Percentiles rank a stretch among this genome's conserved stretches.
These are phyloP conservation scores for Equus przewalskii DNA, from an alignment of 2,113 vertebrate genomes.

Conservation along the genomic window DNA sequence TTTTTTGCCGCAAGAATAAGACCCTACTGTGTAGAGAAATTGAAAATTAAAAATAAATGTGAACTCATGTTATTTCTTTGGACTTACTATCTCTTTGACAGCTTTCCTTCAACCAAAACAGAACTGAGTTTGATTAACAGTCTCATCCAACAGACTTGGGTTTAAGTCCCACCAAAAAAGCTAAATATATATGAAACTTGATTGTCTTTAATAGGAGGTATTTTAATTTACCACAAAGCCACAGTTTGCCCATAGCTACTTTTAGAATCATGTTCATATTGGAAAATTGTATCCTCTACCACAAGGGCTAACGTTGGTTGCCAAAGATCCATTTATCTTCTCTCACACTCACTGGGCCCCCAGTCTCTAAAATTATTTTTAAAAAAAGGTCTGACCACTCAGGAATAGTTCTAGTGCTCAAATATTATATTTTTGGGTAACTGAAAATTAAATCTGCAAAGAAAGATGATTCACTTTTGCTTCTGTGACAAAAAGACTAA, in stretches of 20 bases:
- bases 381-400: slow-evolving; percentile 35
- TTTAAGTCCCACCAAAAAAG: not conserved
- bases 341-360: not conserved
- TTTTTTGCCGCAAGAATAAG: slow-evolving; percentile 53
- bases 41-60: slow-evolving; percentile 79
- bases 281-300: slow-evolving; percentile 42
- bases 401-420: slow-evolving; percentile 52
- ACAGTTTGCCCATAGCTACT: slow-evolving; percentile 61
- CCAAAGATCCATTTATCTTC: slow-evolving; percentile 56
- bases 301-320: slow-evolving; percentile 49
- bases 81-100: slow-evolving; percentile 67
- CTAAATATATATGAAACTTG: slow-evolving; percentile 62
- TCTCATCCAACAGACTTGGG: not conserved
- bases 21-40: slow-evolving; percentile 68
- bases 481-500: slow-evolving; percentile 48
- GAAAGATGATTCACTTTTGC: slow-evolving; percentile 39
- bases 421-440: slow-evolving; percentile 37
- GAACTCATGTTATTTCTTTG: slow-evolving; percentile 64
- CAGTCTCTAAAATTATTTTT: slow-evolving; percentile 58
- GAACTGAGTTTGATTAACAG: slow-evolving; percentile 47
- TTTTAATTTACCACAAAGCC: slow-evolving; percentile 66
- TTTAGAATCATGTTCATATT: slow-evolving; percentile 66
- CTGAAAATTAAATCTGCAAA: not conserved
- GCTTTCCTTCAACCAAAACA: slow-evolving; percentile 53
- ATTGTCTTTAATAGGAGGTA: slow-evolving; percentile 52